Percentiles rank a stretch among this genome's conserved stretches.
Conservation (phyloP, 2,113 vertebrate genomes). For the Paradoxurus hermaphroditus region DNA sequence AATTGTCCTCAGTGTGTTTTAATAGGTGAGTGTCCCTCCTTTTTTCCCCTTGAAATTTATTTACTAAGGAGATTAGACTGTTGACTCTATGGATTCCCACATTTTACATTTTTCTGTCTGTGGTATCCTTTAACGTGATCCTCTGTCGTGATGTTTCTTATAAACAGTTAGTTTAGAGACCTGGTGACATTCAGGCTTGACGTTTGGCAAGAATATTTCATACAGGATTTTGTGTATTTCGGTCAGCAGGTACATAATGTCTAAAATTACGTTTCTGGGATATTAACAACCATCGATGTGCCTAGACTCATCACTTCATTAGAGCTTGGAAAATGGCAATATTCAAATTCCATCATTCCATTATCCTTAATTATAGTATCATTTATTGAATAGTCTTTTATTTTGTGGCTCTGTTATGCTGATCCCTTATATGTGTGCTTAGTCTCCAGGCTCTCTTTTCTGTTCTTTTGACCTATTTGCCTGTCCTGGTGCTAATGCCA, state of each 20-base stretch:
- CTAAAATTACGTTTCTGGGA: background rate
- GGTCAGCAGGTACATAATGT: background rate
- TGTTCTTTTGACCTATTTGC: background rate
- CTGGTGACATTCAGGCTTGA: background rate
- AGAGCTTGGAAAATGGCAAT: background rate
- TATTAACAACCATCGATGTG: background rate
- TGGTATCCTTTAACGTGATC: background rate
- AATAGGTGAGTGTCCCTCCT: background rate
- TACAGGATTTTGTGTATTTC: background rate
- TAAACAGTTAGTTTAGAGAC: background rate
- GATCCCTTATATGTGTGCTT: background rate
- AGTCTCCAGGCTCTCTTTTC: background rate
- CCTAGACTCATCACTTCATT: background rate
- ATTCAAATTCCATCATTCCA: background rate
- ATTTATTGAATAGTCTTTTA: background rate
- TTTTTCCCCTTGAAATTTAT: background rate
- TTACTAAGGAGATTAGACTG: background rate
- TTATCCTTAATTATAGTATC: background rate
- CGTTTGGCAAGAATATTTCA: background rate
- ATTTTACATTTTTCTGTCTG: background rate
- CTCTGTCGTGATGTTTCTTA: background rate
- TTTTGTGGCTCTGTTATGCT: background rate
- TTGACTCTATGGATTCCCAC: background rate
- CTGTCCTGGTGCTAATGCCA: background rate
- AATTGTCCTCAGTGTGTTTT: background rate